Conservation (phyloP, 2,888 invertebrate genomes). For the Dorcus parallelipipedus region DNA sequence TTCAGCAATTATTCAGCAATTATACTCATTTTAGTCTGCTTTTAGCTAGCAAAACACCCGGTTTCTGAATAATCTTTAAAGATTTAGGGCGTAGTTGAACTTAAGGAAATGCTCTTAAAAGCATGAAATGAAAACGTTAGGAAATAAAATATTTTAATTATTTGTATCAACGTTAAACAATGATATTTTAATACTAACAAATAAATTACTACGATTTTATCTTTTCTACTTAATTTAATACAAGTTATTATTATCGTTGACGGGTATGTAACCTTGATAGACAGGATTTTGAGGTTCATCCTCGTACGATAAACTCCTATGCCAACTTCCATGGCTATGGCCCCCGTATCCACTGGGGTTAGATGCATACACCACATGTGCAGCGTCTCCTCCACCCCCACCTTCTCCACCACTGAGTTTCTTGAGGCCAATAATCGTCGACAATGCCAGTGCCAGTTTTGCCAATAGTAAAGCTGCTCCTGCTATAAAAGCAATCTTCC, state of each 20-base stretch:
- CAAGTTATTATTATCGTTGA: background rate
- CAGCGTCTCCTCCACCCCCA: constrained; percentile 35
- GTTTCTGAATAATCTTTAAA: too few relatives aligned
- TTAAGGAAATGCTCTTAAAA: too few relatives aligned
- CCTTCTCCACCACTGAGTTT: constrained; percentile 55
- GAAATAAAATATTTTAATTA: too few relatives aligned
- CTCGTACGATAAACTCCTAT: constrained; percentile 25
- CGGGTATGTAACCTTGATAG: background rate
- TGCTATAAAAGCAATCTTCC: constrained; percentile 65
- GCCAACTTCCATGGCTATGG: constrained; percentile 37
- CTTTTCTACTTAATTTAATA: background rate
- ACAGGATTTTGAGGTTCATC: constrained; percentile 8
- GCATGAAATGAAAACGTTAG: too few relatives aligned
- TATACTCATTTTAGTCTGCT: too few relatives aligned
- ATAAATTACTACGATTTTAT: background rate
- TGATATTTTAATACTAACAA: background rate
- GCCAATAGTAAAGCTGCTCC: constrained; percentile 65
- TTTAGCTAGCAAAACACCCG: too few relatives aligned
- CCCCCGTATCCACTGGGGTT: constrained; percentile 38
- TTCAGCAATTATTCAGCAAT: too few relatives aligned
- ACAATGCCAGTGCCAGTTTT: constrained; percentile 61
- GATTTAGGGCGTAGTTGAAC: too few relatives aligned
- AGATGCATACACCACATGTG: constrained; percentile 55
- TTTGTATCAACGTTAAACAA: too few relatives aligned
- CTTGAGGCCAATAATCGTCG: constrained; percentile 62